Conservation (phyloP, 2,113 vertebrate species). For the Limanda limanda region DNA sequence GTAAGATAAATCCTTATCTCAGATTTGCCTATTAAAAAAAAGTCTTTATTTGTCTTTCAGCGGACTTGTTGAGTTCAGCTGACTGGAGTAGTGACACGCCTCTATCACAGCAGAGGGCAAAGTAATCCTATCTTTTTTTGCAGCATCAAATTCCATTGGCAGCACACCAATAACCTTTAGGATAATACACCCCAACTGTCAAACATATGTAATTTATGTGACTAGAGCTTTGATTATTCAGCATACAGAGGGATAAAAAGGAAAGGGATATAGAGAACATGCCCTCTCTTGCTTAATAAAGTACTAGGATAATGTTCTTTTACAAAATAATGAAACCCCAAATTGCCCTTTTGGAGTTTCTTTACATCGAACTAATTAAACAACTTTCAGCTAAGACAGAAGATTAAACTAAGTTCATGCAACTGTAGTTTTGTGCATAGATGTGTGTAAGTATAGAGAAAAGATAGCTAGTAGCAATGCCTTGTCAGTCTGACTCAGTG, state of each 20-base stretch:
- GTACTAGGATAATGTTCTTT: not conserved
- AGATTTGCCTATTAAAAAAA: not conserved
- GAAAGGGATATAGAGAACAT: not conserved
- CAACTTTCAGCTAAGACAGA: too few relatives aligned
- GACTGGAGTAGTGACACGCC: not conserved
- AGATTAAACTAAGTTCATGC: not conserved
- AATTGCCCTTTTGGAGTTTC: not conserved
- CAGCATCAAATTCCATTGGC: too few relatives aligned
- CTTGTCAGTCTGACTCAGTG: conserved; percentile 11
- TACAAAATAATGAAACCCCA: not conserved
- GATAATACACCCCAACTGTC: too few relatives aligned
- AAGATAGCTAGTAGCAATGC: not conserved
- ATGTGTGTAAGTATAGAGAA: not conserved
- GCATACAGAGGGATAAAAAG: too few relatives aligned
- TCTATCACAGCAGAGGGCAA: not conserved
- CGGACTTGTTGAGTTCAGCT: not conserved
- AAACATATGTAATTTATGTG: too few relatives aligned
- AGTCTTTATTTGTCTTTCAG: not conserved
- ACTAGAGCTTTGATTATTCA: too few relatives aligned
- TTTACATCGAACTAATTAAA: not conserved
- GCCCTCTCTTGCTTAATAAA: too few relatives aligned
- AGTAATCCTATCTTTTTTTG: too few relatives aligned
- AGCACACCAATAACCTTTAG: too few relatives aligned
- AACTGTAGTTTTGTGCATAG: not conserved
- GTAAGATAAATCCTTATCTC: conserved; percentile 4